Evolutionary conservation across 2,797 vertebrate genomes (phyloP), one percentile per base, ranked within the genome.

Genomic region (Petrocephalus sullivani): DNA sequence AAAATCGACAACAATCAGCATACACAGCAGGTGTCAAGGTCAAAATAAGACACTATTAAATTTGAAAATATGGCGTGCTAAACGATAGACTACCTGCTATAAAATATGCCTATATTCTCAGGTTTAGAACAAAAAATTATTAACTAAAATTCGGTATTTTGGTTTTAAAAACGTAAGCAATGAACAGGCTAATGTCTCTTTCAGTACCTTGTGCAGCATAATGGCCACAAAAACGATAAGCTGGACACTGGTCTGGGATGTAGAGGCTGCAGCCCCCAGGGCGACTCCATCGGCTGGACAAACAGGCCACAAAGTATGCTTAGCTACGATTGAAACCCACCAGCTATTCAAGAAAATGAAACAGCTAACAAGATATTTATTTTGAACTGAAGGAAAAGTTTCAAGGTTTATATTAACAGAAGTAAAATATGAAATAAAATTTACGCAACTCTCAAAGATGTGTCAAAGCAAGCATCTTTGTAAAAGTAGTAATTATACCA

Each of bases 181-280:
- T 46, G n/a, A 41, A 78, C 1, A 46, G 37, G 6, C 19, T 9
- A 1, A n/a, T 78, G 19, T 78, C 5, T 41, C 49, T 28, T 33
- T 33, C 81, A 12, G 0, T 95, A 99, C 98, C 98, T 99, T 99
- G 92, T 99, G 98, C 89, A 99, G 94, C 98, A 99, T 99, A 91
- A 99, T 99, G 0, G 98, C 98, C 89, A 99, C 98, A 89, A 99
- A 99, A n/a, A 99, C 98, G 89, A 99, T 99, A 92, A 99, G 96
- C 92, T 99, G 98, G 90, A 99, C 98, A 23, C 97, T 98, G 67
- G 98, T 99, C 93, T 99, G 98, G 89, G 98, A 99, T 57, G 98
- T 99, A 14, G 98, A 99, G 91, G 98, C 98, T 86, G 98, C 98
- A 33, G 98, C 98, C 91, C 98, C 98, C 51, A 99, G 93, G 0